phyloP scores from a whole-genome alignment of 1,140 invertebrate species.

The Marisa cornuarietis region DNA sequence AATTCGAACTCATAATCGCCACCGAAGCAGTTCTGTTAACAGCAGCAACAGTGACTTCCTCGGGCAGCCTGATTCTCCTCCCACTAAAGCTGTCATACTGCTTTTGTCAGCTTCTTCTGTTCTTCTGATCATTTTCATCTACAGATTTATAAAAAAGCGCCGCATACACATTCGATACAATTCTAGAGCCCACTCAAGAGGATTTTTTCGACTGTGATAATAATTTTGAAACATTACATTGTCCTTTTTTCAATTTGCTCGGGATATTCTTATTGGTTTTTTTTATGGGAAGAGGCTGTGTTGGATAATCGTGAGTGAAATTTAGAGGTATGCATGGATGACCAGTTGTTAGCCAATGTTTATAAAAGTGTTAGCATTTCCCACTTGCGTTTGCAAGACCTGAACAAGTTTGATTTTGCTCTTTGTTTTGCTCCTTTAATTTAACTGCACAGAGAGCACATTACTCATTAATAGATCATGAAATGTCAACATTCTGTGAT shows the following conservation, averaged over 20 bases:
- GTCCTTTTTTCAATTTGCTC: background rate
- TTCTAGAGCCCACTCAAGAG: constrained; percentile 18
- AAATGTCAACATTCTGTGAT: too few relatives aligned
- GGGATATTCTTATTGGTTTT: background rate
- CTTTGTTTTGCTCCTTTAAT: too few relatives aligned
- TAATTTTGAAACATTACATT: background rate
- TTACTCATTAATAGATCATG: too few relatives aligned
- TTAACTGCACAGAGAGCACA: too few relatives aligned
- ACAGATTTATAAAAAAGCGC: constrained; percentile 48
- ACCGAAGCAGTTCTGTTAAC: background rate
- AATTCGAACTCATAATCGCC: background rate
- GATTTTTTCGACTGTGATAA: constrained; percentile 18
- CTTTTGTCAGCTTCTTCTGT: constrained; percentile 34
- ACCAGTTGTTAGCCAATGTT: too few relatives aligned
- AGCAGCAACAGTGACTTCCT: background rate
- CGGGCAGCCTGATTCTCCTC: constrained; percentile 16
- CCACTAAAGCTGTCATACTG: constrained; percentile 23
- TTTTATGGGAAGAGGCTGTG: background rate
- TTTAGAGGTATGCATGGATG: background rate
- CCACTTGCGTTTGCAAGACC: too few relatives aligned
- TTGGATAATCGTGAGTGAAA: background rate
- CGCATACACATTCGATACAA: constrained; percentile 49
- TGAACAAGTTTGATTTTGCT: too few relatives aligned
- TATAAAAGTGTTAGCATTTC: too few relatives aligned
- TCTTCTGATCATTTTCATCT: constrained; percentile 49